Conservation (phyloP, 2,113 vertebrate genomes). For the Psittacus erithacus region DNA sequence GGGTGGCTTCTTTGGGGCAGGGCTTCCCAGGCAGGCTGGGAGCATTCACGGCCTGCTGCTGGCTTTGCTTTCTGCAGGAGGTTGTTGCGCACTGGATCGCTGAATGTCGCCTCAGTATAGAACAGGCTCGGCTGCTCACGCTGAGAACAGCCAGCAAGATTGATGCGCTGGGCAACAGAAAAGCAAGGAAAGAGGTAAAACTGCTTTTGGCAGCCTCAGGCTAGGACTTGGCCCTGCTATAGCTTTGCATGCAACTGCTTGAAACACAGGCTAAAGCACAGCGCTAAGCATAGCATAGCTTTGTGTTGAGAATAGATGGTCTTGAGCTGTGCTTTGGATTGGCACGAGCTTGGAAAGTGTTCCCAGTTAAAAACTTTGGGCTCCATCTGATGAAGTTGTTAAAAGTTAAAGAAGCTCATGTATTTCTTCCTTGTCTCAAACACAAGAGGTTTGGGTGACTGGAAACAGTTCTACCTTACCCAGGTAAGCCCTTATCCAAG, state of each 20-base stretch:
- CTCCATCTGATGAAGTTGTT: background rate
- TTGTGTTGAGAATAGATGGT: background rate
- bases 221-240: no score
- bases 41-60: background rate
- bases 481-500: background rate
- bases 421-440: background rate
- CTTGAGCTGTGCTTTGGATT: background rate
- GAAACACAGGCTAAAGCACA: background rate
- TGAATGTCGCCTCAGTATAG: conserved; percentile 88
- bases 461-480: background rate
- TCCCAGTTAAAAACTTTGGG: background rate
- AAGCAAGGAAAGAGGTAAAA: conserved; percentile 87
- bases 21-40: fast-evolving
- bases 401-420: background rate
- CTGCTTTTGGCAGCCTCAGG: background rate
- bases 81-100: conserved; percentile 94
- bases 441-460: background rate
- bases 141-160: conserved; percentile 84
- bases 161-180: conserved; percentile 78
- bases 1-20: no score
- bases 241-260: background rate
- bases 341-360: background rate
- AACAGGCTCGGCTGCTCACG: conserved; percentile 87
- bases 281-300: background rate
- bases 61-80: conserved; percentile 76